phyloP scores from a whole-genome alignment of 2,797 vertebrate genomes.

The Clarias laeviceps region DNA sequence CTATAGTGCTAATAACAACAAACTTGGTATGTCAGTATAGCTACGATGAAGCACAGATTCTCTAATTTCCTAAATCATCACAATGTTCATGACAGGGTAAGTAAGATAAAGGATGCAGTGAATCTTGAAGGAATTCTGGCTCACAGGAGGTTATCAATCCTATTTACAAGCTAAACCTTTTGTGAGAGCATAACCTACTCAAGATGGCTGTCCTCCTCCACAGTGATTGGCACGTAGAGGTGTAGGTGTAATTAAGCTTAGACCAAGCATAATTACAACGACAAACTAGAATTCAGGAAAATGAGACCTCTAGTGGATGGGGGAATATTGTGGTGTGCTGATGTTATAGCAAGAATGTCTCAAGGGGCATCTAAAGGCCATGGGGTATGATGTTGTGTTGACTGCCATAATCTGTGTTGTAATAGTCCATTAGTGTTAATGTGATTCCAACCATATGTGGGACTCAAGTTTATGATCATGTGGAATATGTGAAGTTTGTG shows the following conservation, averaged over 20 bases:
- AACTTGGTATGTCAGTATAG: background rate
- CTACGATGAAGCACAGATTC: background rate
- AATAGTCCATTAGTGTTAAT: slow-evolving; percentile 46
- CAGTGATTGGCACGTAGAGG: background rate
- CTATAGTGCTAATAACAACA: background rate
- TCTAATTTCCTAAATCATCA: background rate
- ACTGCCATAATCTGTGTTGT: slow-evolving; percentile 39
- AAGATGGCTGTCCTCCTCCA: background rate
- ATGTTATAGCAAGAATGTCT: slow-evolving; percentile 16
- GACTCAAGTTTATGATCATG: slow-evolving; percentile 35
- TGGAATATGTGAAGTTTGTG: slow-evolving; percentile 7
- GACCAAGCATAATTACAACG: background rate
- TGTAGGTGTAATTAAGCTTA: background rate
- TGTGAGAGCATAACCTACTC: background rate
- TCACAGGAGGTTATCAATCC: background rate
- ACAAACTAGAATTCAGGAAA: slow-evolving; percentile 1
- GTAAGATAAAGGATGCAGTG: background rate
- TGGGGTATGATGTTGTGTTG: slow-evolving; percentile 21
- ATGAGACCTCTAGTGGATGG: background rate
- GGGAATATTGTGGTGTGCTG: background rate
- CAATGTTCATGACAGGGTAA: background rate
- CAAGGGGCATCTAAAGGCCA: slow-evolving; percentile 25
- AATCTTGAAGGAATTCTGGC: background rate
- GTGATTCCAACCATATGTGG: slow-evolving; percentile 24
- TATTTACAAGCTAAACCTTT: background rate